Percentiles rank a stretch among this genome's conserved stretches.
Evolutionary conservation across 1,140 invertebrate genomes (phyloP).

Genomic region (Rhopalosiphum padi): DNA sequence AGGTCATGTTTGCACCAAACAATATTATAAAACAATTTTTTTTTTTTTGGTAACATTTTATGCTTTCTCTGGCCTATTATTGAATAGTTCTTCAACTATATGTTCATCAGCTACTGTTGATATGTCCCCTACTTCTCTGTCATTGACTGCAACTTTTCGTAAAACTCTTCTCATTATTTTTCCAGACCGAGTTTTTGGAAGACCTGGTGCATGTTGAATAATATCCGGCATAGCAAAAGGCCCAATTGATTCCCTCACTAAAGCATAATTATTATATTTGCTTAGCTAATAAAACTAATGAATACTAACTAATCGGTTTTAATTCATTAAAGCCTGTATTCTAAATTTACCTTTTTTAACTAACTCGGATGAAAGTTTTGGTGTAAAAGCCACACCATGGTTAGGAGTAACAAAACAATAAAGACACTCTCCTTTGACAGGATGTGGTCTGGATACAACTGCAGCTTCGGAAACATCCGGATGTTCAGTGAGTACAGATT

Average conservation of each 20-base stretch:
- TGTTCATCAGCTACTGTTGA: conserved; percentile 89
- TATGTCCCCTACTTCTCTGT: conserved; percentile 88
- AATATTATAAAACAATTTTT: not conserved
- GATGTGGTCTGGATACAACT: conserved; percentile 91
- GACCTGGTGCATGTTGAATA: conserved; percentile 87
- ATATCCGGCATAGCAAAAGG: conserved; percentile 95
- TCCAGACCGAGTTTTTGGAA: conserved; percentile 97
- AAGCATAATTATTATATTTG: conserved; percentile 3
- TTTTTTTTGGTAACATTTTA: conserved; percentile 29
- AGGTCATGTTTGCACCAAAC: conserved; percentile 22
- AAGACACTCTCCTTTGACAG: conserved; percentile 93
- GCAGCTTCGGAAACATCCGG: conserved; percentile 87
- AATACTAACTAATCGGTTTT: not conserved
- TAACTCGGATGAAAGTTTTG: conserved; percentile 76
- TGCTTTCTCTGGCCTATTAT: conserved; percentile 68
- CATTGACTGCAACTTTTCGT: conserved; percentile 89
- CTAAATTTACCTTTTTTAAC: conserved; percentile 72
- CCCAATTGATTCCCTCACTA: conserved; percentile 91
- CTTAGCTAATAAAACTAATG: not conserved
- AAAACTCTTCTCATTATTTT: conserved; percentile 97
- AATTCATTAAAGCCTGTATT: no score
- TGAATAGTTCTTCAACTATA: conserved; percentile 82
- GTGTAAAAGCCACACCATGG: conserved; percentile 75
- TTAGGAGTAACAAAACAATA: conserved; percentile 95
- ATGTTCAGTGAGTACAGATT: conserved; percentile 89